A percentile compares a stretch with the other conserved stretches of the same genome.
Conservation (phyloP, 2,888 invertebrate species). For the Ctena decussata region DNA sequence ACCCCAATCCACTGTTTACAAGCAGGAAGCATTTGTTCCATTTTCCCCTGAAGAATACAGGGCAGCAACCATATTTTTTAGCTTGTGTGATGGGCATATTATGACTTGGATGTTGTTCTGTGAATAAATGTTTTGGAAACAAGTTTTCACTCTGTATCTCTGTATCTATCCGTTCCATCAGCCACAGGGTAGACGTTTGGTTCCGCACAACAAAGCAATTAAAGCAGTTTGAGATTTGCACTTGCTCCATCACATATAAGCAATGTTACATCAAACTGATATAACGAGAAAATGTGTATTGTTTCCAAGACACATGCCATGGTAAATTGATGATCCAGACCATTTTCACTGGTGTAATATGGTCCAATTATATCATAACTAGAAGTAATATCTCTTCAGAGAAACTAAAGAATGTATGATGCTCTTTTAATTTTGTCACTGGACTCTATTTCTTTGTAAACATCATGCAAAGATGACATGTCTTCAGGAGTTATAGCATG, state of each 20-base stretch:
- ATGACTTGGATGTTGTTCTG: not conserved
- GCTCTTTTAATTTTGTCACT: not conserved
- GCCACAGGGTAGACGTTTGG: not conserved
- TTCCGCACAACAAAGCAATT: not conserved
- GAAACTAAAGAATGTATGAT: not conserved
- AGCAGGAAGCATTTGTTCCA: not conserved
- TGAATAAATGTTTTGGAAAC: not conserved
- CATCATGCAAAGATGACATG: not conserved
- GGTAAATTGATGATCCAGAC: not conserved
- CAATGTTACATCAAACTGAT: not conserved
- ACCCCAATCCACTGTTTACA: not conserved
- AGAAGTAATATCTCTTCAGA: not conserved
- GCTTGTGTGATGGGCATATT: not conserved
- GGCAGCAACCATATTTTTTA: not conserved
- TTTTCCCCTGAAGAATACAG: not conserved
- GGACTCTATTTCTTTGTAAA: not conserved
- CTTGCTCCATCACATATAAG: conserved; percentile 7
- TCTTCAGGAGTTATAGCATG: not conserved
- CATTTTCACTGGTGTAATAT: conserved; percentile 2
- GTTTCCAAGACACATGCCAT: conserved; percentile 1
- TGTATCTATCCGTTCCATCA: not conserved
- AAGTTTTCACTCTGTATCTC: not conserved
- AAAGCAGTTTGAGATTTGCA: not conserved
- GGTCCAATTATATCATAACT: not conserved
- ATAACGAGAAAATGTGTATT: not conserved